Percentiles rank a stretch among this genome's conserved stretches.
These are phyloP conservation scores for Micromesistius poutassou DNA, from an alignment of 2,797 vertebrate genomes.

Conservation along the genomic window DNA sequence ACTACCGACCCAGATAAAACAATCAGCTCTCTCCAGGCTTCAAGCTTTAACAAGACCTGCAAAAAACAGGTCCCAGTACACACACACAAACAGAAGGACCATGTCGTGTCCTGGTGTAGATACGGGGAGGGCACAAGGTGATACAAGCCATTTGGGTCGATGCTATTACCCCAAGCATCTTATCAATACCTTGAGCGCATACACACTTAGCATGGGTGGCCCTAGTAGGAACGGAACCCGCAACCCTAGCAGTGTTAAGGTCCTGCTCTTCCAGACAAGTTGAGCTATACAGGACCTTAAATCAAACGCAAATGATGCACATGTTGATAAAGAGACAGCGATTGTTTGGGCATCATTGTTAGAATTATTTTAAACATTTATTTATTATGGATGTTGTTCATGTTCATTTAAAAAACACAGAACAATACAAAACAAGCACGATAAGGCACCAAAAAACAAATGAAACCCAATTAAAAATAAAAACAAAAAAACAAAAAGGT, in stretches of 20 bases:
- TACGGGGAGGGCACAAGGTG: conserved; percentile 10
- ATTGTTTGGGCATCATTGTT: too few relatives aligned
- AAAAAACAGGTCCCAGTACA: conserved; percentile 1
- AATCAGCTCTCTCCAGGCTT: conserved; percentile 42
- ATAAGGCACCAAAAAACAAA: too few relatives aligned
- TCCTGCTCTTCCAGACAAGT: neutral
- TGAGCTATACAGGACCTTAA: too few relatives aligned
- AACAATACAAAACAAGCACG: too few relatives aligned
- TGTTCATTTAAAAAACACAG: too few relatives aligned
- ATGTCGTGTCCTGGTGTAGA: conserved; percentile 20
- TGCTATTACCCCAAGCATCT: neutral
- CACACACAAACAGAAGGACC: conserved; percentile 17
- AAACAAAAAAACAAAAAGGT: too few relatives aligned
- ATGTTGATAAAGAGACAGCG: too few relatives aligned
- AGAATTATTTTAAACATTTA: too few relatives aligned
- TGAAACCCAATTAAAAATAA: too few relatives aligned
- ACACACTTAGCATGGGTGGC: neutral
- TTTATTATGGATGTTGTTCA: too few relatives aligned
- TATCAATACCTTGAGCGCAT: neutral
- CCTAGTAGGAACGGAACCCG: neutral
- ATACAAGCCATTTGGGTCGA: neutral
- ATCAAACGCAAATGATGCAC: too few relatives aligned
- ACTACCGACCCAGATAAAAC: conserved; percentile 52
- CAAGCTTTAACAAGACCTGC: conserved; percentile 31
- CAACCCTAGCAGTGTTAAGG: neutral